Evolutionary conservation across 1,140 invertebrate genomes (phyloP).

Genomic region (Euschistus heros): DNA sequence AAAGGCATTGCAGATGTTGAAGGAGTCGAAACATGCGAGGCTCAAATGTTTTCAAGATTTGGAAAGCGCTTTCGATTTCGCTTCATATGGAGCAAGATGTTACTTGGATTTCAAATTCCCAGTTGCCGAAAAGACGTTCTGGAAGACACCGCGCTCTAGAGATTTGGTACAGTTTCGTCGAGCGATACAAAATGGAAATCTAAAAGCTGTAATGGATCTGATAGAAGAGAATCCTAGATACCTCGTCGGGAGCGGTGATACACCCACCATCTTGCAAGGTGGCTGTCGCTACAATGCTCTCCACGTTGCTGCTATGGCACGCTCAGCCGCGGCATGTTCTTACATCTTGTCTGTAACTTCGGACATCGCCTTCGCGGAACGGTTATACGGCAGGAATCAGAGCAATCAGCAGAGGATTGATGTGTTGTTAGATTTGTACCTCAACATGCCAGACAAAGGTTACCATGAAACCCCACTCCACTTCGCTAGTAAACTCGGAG

Average conservation of each 20-base stretch:
- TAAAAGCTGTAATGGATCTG: constrained; percentile 46
- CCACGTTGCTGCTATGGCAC: constrained; percentile 64
- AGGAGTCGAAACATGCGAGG: constrained; percentile 58
- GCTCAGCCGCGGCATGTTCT: constrained; percentile 57
- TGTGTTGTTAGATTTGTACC: constrained; percentile 76
- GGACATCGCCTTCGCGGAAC: constrained; percentile 58
- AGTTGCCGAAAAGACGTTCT: background rate
- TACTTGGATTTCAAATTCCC: background rate
- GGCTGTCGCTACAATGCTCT: constrained; percentile 82
- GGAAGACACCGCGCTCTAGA: constrained; percentile 59
- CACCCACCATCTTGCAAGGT: constrained; percentile 73
- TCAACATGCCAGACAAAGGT: constrained; percentile 90
- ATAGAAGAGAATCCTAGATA: constrained; percentile 77
- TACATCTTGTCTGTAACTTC: constrained; percentile 65
- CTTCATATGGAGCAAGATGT: constrained; percentile 41
- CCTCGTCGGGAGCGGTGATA: constrained; percentile 77
- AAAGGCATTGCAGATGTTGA: constrained; percentile 58
- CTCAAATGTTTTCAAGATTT: constrained; percentile 62
- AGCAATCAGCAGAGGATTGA: constrained; percentile 35
- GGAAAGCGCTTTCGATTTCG: constrained; percentile 61
- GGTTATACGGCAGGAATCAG: constrained; percentile 55
- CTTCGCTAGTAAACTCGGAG: constrained; percentile 80
- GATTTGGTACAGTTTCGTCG: constrained; percentile 68
- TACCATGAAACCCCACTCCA: constrained; percentile 84
- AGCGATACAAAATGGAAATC: constrained; percentile 61